These are phyloP conservation scores for Phortica okadai DNA, from an alignment of 2,888 invertebrate genomes.

Conservation along the genomic window DNA sequence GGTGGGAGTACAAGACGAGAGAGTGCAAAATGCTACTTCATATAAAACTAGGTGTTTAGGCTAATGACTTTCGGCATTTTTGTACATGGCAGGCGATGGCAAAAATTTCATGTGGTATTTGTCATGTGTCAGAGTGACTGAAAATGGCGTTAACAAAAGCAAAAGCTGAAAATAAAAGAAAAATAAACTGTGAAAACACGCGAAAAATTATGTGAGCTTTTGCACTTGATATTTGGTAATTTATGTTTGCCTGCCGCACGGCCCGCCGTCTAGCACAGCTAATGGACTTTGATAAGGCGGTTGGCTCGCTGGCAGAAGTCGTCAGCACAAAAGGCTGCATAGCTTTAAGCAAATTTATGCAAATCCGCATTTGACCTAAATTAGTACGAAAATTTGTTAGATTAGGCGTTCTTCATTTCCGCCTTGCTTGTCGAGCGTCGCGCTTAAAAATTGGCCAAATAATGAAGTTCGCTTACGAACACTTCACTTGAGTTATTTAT, in stretches of 20 bases:
- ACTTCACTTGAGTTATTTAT: conserved; percentile 13
- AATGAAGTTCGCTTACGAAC: background rate
- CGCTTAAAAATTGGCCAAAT: conserved; percentile 14
- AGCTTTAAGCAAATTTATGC: conserved; percentile 58
- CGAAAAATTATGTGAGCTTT: conserved; percentile 1
- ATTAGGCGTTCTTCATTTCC: conserved; percentile 68
- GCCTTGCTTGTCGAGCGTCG: conserved; percentile 16
- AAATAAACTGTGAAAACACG: conserved; percentile 48
- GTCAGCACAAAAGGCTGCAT: background rate
- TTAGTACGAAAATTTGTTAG: conserved; percentile 71
- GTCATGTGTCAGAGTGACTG: conserved; percentile 71
- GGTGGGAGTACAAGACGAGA: background rate
- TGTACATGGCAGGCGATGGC: background rate
- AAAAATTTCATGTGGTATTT: conserved; percentile 59
- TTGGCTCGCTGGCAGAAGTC: conserved; percentile 47
- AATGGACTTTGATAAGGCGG: conserved; percentile 71
- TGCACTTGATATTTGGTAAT: conserved; percentile 19
- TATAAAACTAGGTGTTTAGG: conserved; percentile 60
- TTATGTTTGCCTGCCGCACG: conserved; percentile 11
- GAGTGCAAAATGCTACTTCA: conserved; percentile 1
- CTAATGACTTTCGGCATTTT: conserved; percentile 65
- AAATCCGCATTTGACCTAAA: conserved; percentile 71
- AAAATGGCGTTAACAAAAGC: conserved; percentile 57
- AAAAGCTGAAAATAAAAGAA: conserved; percentile 30
- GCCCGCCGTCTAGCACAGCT: conserved; percentile 48